Base-by-base conservation (phyloP, 2,113 vertebrate species). In the Coryphaenoides rupestris region DNA sequence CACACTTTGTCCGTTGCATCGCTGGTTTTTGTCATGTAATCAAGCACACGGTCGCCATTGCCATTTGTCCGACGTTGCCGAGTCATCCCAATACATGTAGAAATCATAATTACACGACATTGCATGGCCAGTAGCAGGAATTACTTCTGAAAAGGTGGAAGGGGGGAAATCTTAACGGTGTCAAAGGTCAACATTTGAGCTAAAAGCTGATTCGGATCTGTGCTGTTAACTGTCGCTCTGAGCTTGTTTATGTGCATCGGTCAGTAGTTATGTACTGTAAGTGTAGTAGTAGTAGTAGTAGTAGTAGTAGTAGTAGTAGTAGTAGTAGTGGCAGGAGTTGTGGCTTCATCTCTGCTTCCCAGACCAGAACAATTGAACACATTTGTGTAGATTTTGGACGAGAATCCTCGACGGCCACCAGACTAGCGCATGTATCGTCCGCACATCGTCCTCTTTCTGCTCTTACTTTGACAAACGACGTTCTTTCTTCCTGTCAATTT, bases 401-500 rank as follows among this genome's bases (percentile, higher is more conserved):
- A n/a, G 68, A 66, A 60, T 65, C 19, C 56, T 46, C 19, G 55
- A 16, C 65, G 59, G 72, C 53, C 68, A n/a, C n/a, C n/a, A n/a
- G 46, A 40, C 49, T 33, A 50, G 49, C 49, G 69, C 65, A 17
- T 16, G 6, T 68, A 66, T 66, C 5, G 19, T 54, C 21, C 19
- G 23, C 21, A 63, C 50, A 19, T n/a, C n/a, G 26, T 16, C 50
- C 19, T 21, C 5, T 69, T 80, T 65, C 62, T 72, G 80, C 76
- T 75, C 73, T 68, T 66, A 72, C 65, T 73, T 69, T 85, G 55
- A 79, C 66, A 76, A 75, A 67, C 59, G 76, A 74, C 59, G 74
- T 77, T 64, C 78, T 84, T 56, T 73, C 21, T 69, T 83, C 75
- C 65, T 65, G 83, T 87, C 77, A 78, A 86, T 85, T 86, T 86